Conservation (phyloP, 2,888 invertebrate species). For the Hirtodrosophila duncani region DNA sequence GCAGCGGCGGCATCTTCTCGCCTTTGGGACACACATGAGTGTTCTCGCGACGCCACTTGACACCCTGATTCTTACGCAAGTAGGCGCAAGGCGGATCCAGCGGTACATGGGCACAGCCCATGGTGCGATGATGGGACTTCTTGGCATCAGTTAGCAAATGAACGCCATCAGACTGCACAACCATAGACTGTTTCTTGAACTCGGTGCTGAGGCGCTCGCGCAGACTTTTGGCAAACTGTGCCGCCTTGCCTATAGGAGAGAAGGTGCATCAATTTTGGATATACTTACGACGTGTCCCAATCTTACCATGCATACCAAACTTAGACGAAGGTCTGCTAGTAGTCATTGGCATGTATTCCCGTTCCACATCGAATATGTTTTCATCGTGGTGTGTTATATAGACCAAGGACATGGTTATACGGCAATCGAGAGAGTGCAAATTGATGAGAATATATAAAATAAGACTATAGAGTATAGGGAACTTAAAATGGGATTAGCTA, state of each 20-base stretch:
- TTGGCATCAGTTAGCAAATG: conserved; percentile 78
- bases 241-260: conserved; percentile 19
- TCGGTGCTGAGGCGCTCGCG: conserved; percentile 43
- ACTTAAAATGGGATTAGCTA: neutral
- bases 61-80: conserved; percentile 82
- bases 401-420: conserved; percentile 82
- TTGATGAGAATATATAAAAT: conserved; percentile 12
- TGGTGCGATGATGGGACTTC: conserved; percentile 81
- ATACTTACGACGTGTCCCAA: neutral
- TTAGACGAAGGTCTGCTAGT: neutral
- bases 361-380: conserved; percentile 81
- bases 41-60: conserved; percentile 75
- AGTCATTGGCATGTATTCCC: conserved; percentile 18
- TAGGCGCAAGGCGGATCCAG: conserved; percentile 81
- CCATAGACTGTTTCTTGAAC: conserved; percentile 74
- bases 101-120: conserved; percentile 84
- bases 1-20: conserved; percentile 78
- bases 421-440: no score
- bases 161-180: conserved; percentile 69
- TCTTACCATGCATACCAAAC: conserved; percentile 72
- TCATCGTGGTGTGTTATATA: conserved; percentile 84
- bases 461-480: conserved; percentile 16
- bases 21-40: conserved; percentile 75
- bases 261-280: neutral
- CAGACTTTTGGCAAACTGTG: conserved; percentile 15